A percentile compares a stretch with the other conserved stretches of the same genome.
phyloP scores from a whole-genome alignment of 1,140 invertebrate species.

The Apis dorsata region DNA sequence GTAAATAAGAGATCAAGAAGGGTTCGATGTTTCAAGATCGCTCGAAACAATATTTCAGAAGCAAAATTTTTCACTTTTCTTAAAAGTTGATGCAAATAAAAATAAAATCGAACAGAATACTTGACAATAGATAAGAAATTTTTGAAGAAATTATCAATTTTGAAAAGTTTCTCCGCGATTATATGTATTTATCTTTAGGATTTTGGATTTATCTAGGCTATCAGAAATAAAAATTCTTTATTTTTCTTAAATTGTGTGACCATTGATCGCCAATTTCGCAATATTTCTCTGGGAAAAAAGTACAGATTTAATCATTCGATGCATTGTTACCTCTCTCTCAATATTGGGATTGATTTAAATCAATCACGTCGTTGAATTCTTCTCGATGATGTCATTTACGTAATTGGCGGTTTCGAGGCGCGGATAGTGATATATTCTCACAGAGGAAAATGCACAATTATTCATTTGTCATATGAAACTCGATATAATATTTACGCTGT shows the following conservation, averaged over 20 bases:
- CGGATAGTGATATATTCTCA: not conserved
- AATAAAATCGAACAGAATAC: too few species aligned
- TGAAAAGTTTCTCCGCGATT: too few species aligned
- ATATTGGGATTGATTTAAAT: constrained; percentile 15
- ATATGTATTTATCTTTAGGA: too few species aligned
- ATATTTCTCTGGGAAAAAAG: not conserved
- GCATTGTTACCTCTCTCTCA: constrained; percentile 3
- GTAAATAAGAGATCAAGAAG: too few species aligned
- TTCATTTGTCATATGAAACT: not conserved
- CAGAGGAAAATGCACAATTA: constrained; percentile 2
- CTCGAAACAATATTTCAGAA: not conserved
- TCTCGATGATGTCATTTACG: not conserved
- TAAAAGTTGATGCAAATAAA: too few species aligned
- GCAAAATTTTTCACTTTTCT: too few species aligned
- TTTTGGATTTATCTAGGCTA: not conserved
- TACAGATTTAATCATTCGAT: not conserved
- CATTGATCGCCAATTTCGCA: not conserved
- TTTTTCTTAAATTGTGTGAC: not conserved
- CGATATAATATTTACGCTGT: not conserved
- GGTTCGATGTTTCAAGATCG: not conserved
- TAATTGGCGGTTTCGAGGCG: not conserved
- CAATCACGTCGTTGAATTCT: constrained; percentile 12
- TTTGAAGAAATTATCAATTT: too few species aligned
- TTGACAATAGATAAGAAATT: too few species aligned
- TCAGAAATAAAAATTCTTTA: too few species aligned